A percentile compares a stretch with the other conserved stretches of the same genome.
Conservation (phyloP, 2,888 invertebrate species). For the Tetanocera ferruginea region DNA sequence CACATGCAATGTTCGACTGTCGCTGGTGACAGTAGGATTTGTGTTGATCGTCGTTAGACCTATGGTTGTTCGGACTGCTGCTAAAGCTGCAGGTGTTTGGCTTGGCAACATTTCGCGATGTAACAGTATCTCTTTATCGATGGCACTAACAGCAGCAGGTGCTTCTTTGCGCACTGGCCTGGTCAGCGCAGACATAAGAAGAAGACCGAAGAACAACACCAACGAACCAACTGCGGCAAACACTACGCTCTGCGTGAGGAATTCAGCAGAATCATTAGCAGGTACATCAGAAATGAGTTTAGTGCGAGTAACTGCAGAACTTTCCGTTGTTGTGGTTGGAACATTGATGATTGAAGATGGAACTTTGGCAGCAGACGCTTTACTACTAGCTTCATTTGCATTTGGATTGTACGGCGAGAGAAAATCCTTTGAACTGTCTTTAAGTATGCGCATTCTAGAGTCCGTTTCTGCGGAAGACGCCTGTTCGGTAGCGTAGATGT, state of each 20-base stretch:
- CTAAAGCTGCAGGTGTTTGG: conserved; percentile 50
- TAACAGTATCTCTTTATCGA: conserved; percentile 56
- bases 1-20: conserved; percentile 57
- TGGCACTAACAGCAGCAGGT: conserved; percentile 35
- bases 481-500: conserved; percentile 49
- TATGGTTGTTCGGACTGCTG: conserved; percentile 21
- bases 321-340: conserved; percentile 8
- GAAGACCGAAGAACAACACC: conserved; percentile 53
- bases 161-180: conserved; percentile 54
- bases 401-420: conserved; percentile 57
- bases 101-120: conserved; percentile 55
- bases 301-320: conserved; percentile 51
- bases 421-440: conserved; percentile 60
- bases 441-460: conserved; percentile 58
- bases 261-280: conserved; percentile 32
- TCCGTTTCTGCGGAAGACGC: conserved; percentile 53
- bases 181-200: conserved; percentile 50
- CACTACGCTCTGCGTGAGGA: conserved; percentile 50
- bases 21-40: conserved; percentile 26
- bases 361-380: not conserved
- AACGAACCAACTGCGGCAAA: conserved; percentile 52
- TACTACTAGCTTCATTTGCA: conserved; percentile 44
- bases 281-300: conserved; percentile 47
- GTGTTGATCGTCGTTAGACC: not conserved
- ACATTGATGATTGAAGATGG: conserved; percentile 6